Percentiles rank a stretch among this genome's conserved stretches.
These are phyloP conservation scores for Urocynchramus pylzowi DNA, from an alignment of 2,113 vertebrate species.

Conservation along the genomic window DNA sequence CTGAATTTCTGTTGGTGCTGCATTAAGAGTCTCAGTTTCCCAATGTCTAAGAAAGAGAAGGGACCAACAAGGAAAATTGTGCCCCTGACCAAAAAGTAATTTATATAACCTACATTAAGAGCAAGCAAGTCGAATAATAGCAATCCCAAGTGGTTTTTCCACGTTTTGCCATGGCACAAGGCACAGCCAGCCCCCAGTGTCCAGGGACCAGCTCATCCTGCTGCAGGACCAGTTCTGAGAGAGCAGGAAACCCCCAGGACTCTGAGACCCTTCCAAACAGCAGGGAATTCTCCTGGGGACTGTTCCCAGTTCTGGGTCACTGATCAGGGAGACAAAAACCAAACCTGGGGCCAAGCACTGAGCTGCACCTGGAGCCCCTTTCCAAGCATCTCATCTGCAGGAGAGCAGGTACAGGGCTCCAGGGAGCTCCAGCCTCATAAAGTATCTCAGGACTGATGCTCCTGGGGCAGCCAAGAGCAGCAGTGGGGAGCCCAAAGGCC, in stretches of 20 bases:
- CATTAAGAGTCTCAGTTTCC: not conserved
- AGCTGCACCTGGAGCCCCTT: not conserved
- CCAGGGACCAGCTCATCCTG: not conserved
- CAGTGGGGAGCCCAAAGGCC: not conserved
- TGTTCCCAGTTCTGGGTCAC: not conserved
- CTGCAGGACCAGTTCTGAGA: not conserved
- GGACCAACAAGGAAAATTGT: not conserved
- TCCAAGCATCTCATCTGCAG: not conserved
- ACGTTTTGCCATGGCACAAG: not conserved
- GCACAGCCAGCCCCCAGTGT: not conserved
- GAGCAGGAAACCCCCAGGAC: not conserved
- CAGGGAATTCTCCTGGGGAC: not conserved
- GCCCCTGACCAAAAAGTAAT: not conserved
- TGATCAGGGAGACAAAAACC: not conserved
- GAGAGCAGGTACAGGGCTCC: not conserved
- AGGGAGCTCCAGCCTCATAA: not conserved
- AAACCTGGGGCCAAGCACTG: not conserved
- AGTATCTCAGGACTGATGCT: not conserved
- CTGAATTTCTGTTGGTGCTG: not conserved
- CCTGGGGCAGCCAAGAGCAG: not conserved
- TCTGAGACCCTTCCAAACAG: not conserved
- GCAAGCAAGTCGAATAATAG: not conserved
- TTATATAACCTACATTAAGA: not conserved
- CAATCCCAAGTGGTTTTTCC: not conserved
- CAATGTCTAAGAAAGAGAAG: not conserved